phyloP scores from a whole-genome alignment of 2,797 vertebrate species.

The Tamandua tetradactyla region DNA sequence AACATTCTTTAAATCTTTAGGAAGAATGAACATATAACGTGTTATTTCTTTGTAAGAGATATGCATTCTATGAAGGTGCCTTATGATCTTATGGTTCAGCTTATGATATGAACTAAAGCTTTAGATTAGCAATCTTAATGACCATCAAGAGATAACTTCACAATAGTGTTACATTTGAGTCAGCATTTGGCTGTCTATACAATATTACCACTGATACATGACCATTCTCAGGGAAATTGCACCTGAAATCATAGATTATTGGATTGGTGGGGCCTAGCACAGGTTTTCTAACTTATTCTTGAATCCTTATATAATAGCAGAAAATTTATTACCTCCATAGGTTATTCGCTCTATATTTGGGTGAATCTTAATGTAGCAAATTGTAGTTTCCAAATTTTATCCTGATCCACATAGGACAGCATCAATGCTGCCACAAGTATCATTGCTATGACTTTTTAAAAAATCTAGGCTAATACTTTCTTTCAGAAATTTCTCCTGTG shows the following conservation, averaged over 20 bases:
- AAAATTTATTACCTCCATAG: neutral
- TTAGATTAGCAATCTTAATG: neutral
- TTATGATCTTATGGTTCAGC: no score
- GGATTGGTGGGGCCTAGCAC: neutral
- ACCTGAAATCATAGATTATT: neutral
- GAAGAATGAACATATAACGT: neutral
- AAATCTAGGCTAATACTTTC: neutral
- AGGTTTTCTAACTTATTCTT: neutral
- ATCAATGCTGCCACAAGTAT: neutral
- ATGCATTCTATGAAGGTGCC: neutral
- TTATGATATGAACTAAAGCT: neutral
- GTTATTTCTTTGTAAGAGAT: neutral
- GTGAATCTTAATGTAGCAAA: neutral
- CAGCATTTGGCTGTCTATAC: neutral
- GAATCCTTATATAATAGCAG: neutral
- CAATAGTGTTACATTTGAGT: neutral
- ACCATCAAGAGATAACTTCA: neutral
- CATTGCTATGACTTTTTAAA: neutral
- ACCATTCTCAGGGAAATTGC: neutral
- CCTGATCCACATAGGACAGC: neutral
- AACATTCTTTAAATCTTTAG: slow-evolving; percentile 8
- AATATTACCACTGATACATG: neutral
- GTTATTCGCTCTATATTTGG: neutral
- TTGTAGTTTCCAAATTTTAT: neutral
- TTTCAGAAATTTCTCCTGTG: neutral